These are phyloP conservation scores for Polymixis flavicincta DNA, from an alignment of 2,888 invertebrate genomes.

Conservation along the genomic window DNA sequence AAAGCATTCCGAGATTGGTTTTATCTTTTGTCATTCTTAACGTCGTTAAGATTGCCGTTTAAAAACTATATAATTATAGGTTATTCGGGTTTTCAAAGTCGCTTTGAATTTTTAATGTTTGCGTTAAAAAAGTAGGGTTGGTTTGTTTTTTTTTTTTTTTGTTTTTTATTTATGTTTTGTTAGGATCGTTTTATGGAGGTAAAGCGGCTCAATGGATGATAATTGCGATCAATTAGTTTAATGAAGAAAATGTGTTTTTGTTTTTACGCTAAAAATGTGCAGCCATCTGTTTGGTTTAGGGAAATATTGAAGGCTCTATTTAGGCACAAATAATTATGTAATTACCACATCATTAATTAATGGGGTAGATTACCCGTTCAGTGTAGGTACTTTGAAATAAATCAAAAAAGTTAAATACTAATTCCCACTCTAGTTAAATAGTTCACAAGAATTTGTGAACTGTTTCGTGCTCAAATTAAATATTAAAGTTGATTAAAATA, in stretches of 20 bases:
- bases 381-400: no score
- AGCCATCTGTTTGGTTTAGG: not conserved
- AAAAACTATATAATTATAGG: constrained; percentile 71
- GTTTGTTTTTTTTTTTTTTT: constrained; percentile 23
- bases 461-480: no score
- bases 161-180: constrained; percentile 42
- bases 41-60: constrained; percentile 71
- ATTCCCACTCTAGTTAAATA: no score
- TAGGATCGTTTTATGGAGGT: constrained; percentile 32
- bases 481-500: no score
- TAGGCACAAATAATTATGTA: not conserved
- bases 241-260: constrained; percentile 15
- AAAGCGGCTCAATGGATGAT: constrained; percentile 24
- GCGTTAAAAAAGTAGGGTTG: constrained; percentile 49
- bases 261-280: not conserved
- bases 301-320: not conserved
- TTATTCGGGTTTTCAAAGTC: constrained; percentile 52
- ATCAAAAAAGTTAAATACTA: no score
- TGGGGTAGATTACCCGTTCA: no score
- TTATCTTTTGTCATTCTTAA: constrained; percentile 67
- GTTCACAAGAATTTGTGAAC: no score
- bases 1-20: constrained; percentile 63
- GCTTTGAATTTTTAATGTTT: constrained; percentile 54
- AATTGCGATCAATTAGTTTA: constrained; percentile 38
- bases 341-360: no score